Base-by-base conservation (phyloP, 1,140 invertebrate genomes). In the Microplitis mediator region DNA sequence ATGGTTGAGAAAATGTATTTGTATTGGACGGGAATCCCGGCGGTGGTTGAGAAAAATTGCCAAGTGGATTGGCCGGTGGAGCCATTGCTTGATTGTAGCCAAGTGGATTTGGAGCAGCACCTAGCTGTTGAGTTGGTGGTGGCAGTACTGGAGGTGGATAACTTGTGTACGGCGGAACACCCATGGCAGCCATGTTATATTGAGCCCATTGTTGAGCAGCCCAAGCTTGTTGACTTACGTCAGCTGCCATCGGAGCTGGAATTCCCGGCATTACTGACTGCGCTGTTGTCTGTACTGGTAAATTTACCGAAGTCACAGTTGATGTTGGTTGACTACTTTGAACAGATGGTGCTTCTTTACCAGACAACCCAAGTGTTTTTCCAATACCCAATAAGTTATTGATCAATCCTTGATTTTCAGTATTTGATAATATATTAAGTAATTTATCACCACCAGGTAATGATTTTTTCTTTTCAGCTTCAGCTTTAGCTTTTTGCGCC, bases 341-440 rank as follows among this genome's bases (percentile, higher is more conserved):
- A 5, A 62, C 32, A 4, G 6, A 75, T 73, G 35, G 31, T 13
- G 81, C 81, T 51, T 82, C 79, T 71, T 87, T 87, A 1, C 79
- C 80, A 1, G 84, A 85, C 35, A 87, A 75, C n/a, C 85, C 85
- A 35, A 87, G 74, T 4, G 84, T 85, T 76, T 87, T 87, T 0
- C 86, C 86, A 60, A 87, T 87, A 11, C 85, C 86, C 36, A 87
- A 71, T 3, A 87, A 69, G 76, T 87, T 87, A 60, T 87, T 87
- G 3, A 87, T 84, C 35, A 86, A 75, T 66, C 84, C 82, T 61
- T 86, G 85, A 79, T 87, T 87, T 65, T 87, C 85, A 0, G 84
- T 86, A 69, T 77, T 87, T 0, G 85, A 86, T 4, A 87, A 68
- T 45, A 87, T 81, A 54, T 87, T 86, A 14, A 87, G 39, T 73